These are phyloP conservation scores for Tadarida brasiliensis DNA, from an alignment of 2,797 vertebrate species.

Conservation along the genomic window DNA sequence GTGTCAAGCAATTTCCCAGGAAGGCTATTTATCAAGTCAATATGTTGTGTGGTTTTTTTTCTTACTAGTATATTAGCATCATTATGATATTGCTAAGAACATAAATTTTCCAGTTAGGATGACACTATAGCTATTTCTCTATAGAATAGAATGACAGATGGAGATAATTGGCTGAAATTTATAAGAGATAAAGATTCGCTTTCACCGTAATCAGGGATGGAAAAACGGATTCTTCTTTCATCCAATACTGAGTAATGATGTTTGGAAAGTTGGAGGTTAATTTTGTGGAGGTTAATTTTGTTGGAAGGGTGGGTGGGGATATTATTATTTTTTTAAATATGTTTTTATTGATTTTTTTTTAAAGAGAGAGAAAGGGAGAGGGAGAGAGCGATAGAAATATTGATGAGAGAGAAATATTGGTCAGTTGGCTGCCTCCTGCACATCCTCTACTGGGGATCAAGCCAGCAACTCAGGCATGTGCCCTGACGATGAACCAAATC, in stretches of 20 bases:
- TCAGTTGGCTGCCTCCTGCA: no score
- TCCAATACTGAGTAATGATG: not conserved
- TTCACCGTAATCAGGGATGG: not conserved
- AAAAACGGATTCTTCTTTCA: not conserved
- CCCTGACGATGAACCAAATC: no score
- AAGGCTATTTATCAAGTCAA: slow-evolving; percentile 53
- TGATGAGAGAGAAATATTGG: no score
- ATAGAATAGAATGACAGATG: slow-evolving; percentile 36
- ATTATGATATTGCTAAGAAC: slow-evolving; percentile 56
- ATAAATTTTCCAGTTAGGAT: slow-evolving; percentile 55
- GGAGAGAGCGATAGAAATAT: no score
- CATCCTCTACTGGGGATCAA: no score
- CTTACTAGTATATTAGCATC: slow-evolving; percentile 45
- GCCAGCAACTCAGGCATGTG: no score
- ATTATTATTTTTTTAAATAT: not conserved
- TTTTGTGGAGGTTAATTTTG: not conserved
- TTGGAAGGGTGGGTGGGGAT: not conserved
- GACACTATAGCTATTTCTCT: not conserved
- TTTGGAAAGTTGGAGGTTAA: slow-evolving; percentile 16
- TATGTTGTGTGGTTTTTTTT: not conserved
- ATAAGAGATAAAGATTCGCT: not conserved
- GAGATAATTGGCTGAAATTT: slow-evolving; percentile 45
- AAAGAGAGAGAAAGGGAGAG: no score
- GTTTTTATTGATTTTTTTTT: no score
- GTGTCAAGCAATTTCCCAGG: slow-evolving; percentile 23